Conservation (phyloP, 2,113 vertebrate species). For the Quiscalus mexicanus region DNA sequence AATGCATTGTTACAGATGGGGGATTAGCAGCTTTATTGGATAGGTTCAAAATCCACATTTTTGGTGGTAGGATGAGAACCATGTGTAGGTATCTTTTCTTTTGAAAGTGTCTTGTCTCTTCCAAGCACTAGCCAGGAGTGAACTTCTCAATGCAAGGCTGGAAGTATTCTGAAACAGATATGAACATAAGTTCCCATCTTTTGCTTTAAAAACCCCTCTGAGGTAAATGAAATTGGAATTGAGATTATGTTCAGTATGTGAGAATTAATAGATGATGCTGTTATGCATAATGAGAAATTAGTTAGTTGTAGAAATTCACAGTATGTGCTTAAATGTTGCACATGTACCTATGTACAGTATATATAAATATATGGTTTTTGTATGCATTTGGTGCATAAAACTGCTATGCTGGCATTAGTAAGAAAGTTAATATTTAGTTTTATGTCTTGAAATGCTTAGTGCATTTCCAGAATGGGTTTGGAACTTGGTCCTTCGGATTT, state of each 20-base stretch:
- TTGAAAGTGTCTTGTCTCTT: neutral
- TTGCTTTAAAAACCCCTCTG: neutral
- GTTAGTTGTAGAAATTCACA: neutral
- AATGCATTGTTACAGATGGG: neutral
- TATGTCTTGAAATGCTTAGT: neutral
- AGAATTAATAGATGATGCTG: neutral
- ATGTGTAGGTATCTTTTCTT: neutral
- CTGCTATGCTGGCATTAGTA: neutral
- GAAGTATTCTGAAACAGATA: neutral
- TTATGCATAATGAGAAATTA: neutral
- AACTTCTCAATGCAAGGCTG: neutral
- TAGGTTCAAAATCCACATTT: neutral
- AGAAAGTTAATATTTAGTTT: conserved; percentile 47
- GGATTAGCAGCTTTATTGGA: neutral
- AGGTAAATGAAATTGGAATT: neutral
- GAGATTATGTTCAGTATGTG: neutral
- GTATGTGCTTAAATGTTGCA: neutral
- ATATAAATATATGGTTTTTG: neutral
- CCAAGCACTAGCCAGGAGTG: neutral
- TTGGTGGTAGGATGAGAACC: neutral
- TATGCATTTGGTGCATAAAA: neutral
- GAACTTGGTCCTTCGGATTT: conserved; percentile 9
- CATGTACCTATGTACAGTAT: fast-evolving
- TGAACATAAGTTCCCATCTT: neutral
- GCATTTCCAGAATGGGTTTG: neutral